Evolutionary conservation across 2,113 vertebrate species (phyloP).

Genomic region (Thamnaconus septentrionalis): DNA sequence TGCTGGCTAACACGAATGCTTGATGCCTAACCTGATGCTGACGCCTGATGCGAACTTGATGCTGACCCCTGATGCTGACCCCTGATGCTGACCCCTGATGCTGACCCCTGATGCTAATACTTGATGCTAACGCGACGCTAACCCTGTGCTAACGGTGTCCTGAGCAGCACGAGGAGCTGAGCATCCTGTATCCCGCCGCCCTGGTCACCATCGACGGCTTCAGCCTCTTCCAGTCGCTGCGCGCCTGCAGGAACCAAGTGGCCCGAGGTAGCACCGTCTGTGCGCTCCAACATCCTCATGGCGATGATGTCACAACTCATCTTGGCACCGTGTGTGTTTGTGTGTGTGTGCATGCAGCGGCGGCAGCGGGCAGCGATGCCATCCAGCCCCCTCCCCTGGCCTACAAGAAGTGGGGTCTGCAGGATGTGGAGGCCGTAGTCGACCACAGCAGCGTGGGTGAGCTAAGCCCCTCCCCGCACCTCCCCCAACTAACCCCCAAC

Average conservation of each 20-base stretch:
- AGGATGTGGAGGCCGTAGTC: slow-evolving; percentile 90
- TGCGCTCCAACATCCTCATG: not conserved
- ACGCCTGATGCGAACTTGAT: too few species aligned
- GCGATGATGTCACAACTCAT: too few species aligned
- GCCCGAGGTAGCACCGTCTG: slow-evolving; percentile 84
- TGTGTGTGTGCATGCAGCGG: slow-evolving; percentile 73
- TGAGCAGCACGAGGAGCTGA: slow-evolving; percentile 92
- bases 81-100: too few species aligned
- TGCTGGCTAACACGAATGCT: too few species aligned
- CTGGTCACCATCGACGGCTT: slow-evolving; percentile 98
- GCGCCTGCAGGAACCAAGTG: slow-evolving; percentile 97
- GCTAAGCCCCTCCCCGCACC: slow-evolving; percentile 25
- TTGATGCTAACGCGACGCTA: too few species aligned
- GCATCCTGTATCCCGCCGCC: slow-evolving; percentile 92
- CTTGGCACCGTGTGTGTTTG: too few species aligned
- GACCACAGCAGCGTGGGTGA: slow-evolving; percentile 96
- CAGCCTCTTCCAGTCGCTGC: slow-evolving; percentile 96
- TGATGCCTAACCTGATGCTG: too few species aligned
- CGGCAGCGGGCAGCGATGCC: slow-evolving; percentile 93
- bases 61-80: too few species aligned
- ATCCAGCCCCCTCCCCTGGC: slow-evolving; percentile 93
- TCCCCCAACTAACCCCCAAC: too few species aligned
- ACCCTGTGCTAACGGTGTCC: too few species aligned
- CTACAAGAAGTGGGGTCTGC: slow-evolving; percentile 98
- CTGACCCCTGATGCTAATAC: too few species aligned